These are phyloP conservation scores for Erpobdella octoculata DNA, from an alignment of 2,888 invertebrate species.

Conservation along the genomic window DNA sequence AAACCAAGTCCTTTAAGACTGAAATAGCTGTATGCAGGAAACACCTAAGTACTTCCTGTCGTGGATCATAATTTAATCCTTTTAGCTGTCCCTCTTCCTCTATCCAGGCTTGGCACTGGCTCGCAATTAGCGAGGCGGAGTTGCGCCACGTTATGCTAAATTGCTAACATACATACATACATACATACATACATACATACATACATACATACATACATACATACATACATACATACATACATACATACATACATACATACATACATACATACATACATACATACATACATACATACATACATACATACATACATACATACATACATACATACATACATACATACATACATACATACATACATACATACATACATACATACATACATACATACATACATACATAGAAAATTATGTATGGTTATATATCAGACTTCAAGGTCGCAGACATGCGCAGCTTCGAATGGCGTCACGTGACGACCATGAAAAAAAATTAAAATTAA, in stretches of 20 bases:
- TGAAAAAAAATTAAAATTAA: no score
- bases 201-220: constrained; percentile 15
- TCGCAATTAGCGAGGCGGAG: no score
- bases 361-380: background rate
- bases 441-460: no score
- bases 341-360: background rate
- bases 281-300: constrained; percentile 31
- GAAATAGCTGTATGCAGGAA: no score
- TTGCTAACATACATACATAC: background rate
- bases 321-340: constrained; percentile 1
- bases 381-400: background rate
- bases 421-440: no score
- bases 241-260: constrained; percentile 17
- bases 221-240: constrained; percentile 14
- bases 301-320: constrained; percentile 24
- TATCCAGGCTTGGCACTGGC: no score
- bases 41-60: no score
- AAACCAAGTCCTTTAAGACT: no score
- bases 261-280: constrained; percentile 29
- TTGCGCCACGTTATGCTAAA: background rate
- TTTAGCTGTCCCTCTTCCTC: no score
- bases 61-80: no score
- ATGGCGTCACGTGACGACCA: no score
- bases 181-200: constrained; percentile 18
- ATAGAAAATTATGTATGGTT: background rate